phyloP scores from a whole-genome alignment of 2,113 vertebrate genomes.

The Poicephalus meyeri region DNA sequence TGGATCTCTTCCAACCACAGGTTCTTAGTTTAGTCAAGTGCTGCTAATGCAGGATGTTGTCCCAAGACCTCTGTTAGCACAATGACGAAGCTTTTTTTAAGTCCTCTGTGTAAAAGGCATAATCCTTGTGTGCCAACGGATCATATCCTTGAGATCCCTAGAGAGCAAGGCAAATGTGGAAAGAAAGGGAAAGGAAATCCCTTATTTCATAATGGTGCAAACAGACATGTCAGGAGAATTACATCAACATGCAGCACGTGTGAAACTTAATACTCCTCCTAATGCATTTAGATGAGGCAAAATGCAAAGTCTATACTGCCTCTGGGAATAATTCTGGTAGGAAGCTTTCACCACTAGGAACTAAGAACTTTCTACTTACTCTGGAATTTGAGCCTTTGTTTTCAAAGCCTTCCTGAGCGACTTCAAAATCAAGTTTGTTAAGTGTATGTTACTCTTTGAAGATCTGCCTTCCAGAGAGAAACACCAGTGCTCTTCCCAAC shows the following conservation, averaged over 20 bases:
- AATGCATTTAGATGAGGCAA: constrained; percentile 69
- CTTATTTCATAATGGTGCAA: constrained; percentile 73
- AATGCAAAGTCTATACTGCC: constrained; percentile 61
- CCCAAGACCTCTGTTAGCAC: background rate
- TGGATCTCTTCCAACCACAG: background rate
- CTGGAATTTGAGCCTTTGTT: constrained; percentile 63
- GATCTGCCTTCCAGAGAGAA: constrained; percentile 11
- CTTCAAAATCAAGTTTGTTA: constrained; percentile 26
- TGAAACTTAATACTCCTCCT: constrained; percentile 61
- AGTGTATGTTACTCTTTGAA: background rate
- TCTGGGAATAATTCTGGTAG: constrained; percentile 66
- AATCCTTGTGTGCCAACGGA: constrained; percentile 49
- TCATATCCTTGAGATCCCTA: constrained; percentile 38
- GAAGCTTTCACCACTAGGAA: constrained; percentile 58
- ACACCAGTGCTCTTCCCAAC: background rate
- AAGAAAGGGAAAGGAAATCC: constrained; percentile 70
- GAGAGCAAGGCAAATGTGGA: constrained; percentile 21
- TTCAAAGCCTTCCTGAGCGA: constrained; percentile 60
- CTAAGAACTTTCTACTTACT: constrained; percentile 60
- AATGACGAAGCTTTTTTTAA: constrained; percentile 47
- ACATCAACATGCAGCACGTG: constrained; percentile 57
- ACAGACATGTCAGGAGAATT: constrained; percentile 70
- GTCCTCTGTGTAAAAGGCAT: constrained; percentile 31
- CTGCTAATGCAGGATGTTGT: background rate
- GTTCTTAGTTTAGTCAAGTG: background rate